Conservation (phyloP, 2,797 vertebrate species). For the Taeniopygia guttata region DNA sequence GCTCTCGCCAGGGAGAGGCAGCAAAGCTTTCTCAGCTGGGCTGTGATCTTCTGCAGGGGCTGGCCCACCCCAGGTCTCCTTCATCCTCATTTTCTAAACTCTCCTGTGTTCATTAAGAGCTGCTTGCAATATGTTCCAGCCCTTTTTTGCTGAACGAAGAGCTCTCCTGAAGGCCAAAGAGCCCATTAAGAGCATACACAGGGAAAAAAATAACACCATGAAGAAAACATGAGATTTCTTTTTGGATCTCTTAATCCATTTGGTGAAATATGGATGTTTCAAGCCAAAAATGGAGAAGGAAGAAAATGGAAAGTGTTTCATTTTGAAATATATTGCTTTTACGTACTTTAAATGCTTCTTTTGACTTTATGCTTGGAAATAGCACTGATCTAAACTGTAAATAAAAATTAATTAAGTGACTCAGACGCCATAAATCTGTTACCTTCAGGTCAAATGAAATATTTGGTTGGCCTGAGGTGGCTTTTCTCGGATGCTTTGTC, state of each 20-base stretch:
- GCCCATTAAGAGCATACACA: neutral
- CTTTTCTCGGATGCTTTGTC: neutral
- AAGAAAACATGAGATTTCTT: neutral
- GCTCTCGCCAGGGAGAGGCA: neutral
- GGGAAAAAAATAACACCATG: neutral
- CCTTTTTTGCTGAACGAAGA: neutral
- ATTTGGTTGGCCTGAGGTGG: neutral
- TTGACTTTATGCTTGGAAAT: conserved; percentile 3
- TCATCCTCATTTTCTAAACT: neutral
- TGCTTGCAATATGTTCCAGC: neutral
- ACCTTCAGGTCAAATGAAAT: neutral
- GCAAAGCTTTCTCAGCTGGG: neutral
- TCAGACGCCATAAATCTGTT: neutral
- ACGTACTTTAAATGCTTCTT: neutral
- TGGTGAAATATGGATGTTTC: neutral
- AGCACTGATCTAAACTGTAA: neutral
- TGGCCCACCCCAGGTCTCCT: neutral
- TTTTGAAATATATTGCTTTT: neutral
- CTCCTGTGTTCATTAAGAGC: accelerated
- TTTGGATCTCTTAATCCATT: neutral
- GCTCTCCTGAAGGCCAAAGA: neutral
- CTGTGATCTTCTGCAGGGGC: neutral
- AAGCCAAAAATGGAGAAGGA: neutral
- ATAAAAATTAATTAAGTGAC: conserved; percentile 34
- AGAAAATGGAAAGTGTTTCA: neutral